phyloP scores from a whole-genome alignment of 1,140 invertebrate species.

The Cydia strobilella region DNA sequence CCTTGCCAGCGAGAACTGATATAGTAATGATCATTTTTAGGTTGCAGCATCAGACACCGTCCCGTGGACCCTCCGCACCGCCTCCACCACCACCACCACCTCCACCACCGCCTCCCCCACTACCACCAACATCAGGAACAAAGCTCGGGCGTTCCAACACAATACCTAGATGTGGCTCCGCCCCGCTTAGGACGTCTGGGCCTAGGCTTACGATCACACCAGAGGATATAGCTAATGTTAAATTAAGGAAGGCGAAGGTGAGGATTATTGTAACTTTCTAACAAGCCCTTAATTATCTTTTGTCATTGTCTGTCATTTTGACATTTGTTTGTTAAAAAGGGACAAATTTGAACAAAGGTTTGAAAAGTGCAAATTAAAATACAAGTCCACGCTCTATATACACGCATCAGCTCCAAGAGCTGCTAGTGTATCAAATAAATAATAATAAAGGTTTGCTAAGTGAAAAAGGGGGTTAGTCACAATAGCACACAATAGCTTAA shows the following conservation, averaged over 20 bases:
- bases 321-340: too few relatives aligned
- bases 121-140: constrained; percentile 40
- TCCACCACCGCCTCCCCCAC: constrained; percentile 37
- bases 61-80: constrained; percentile 44
- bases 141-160: constrained; percentile 43
- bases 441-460: too few relatives aligned
- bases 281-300: too few relatives aligned
- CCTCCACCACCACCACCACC: constrained; percentile 56
- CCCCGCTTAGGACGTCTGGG: constrained; percentile 57
- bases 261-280: not conserved
- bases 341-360: too few relatives aligned
- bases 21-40: not conserved
- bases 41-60: constrained; percentile 1
- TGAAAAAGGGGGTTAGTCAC: too few relatives aligned
- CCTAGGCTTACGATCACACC: constrained; percentile 71
- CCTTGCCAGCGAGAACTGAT: too few relatives aligned
- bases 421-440: too few relatives aligned
- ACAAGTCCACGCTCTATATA: too few relatives aligned
- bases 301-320: too few relatives aligned
- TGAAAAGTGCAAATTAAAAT: too few relatives aligned
- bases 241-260: constrained; percentile 70
- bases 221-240: constrained; percentile 73
- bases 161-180: constrained; percentile 63
- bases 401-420: too few relatives aligned
- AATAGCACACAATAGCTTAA: too few relatives aligned